These are phyloP conservation scores for Toxotes lorentzi DNA, from an alignment of 2,797 vertebrate species.

Conservation along the genomic window DNA sequence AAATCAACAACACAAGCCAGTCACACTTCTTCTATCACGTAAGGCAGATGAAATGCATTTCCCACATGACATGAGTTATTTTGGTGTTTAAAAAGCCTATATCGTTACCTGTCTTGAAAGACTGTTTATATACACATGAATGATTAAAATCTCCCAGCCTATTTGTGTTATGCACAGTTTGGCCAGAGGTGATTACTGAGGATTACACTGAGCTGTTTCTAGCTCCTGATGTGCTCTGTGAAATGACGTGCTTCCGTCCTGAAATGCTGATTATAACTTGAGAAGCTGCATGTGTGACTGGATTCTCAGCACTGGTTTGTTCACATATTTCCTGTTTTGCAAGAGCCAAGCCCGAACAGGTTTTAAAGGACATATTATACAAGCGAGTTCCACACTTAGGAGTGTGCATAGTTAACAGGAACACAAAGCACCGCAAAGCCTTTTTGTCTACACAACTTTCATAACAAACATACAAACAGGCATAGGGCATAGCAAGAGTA, in stretches of 20 bases:
- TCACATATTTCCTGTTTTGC: slow-evolving; percentile 58
- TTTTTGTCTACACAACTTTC: slow-evolving; percentile 40
- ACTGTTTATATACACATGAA: slow-evolving; percentile 17
- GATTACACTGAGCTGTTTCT: slow-evolving; percentile 68
- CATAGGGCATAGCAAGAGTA: background rate
- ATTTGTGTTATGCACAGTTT: slow-evolving; percentile 64
- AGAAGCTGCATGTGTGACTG: slow-evolving; percentile 37
- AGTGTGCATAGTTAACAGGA: slow-evolving; percentile 47
- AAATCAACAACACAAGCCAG: slow-evolving; percentile 27
- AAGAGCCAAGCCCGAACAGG: slow-evolving; percentile 60
- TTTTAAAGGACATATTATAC: slow-evolving; percentile 48
- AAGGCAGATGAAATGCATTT: slow-evolving; percentile 20
- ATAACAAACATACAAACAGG: slow-evolving; percentile 23
- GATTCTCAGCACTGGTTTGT: slow-evolving; percentile 47
- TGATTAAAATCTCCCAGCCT: slow-evolving; percentile 49
- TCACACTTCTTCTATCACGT: slow-evolving; percentile 24
- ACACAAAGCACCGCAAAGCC: slow-evolving; percentile 36
- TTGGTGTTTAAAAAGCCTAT: background rate
- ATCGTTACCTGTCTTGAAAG: slow-evolving; percentile 33
- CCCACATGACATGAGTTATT: slow-evolving; percentile 10
- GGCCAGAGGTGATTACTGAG: slow-evolving; percentile 69
- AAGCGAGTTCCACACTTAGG: slow-evolving; percentile 65
- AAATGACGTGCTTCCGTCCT: slow-evolving; percentile 36
- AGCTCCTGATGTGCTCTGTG: slow-evolving; percentile 60
- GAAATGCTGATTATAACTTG: slow-evolving; percentile 46